phyloP scores from a whole-genome alignment of 1,140 invertebrate genomes.

The Scaptomyza graminum region DNA sequence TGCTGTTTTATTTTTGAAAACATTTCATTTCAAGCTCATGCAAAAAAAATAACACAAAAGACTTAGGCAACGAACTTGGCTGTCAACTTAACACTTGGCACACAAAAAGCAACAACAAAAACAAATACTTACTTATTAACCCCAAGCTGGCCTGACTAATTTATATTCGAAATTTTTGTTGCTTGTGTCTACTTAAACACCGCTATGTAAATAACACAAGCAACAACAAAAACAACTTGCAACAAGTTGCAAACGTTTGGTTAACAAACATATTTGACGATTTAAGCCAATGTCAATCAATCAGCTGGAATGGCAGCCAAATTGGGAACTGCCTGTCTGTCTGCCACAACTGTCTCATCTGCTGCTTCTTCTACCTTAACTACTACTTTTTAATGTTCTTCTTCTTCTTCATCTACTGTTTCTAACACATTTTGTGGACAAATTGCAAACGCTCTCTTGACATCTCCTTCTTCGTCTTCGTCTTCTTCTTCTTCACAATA shows the following conservation, averaged over 20 bases:
- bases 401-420: conserved; percentile 21
- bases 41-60: conserved; percentile 21
- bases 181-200: conserved; percentile 31
- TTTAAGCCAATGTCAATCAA: conserved; percentile 81
- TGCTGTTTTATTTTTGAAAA: background rate
- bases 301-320: conserved; percentile 70
- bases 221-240: conserved; percentile 8
- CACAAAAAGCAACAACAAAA: conserved; percentile 16
- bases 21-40: background rate
- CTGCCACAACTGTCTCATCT: conserved; percentile 61
- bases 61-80: conserved; percentile 46
- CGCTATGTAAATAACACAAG: conserved; percentile 55
- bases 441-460: conserved; percentile 23
- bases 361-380: conserved; percentile 3
- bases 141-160: conserved; percentile 42
- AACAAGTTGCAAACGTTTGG: no score
- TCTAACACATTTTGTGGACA: conserved; percentile 49
- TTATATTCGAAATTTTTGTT: conserved; percentile 22
- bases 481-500: conserved; percentile 4
- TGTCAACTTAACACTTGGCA: conserved; percentile 54
- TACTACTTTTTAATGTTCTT: background rate
- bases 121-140: conserved; percentile 12
- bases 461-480: background rate
- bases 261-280: conserved; percentile 32
- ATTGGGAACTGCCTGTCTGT: conserved; percentile 58